A percentile compares a stretch with the other conserved stretches of the same genome.
phyloP scores from a whole-genome alignment of 1,140 invertebrate genomes.

The Drosophila simulans region DNA sequence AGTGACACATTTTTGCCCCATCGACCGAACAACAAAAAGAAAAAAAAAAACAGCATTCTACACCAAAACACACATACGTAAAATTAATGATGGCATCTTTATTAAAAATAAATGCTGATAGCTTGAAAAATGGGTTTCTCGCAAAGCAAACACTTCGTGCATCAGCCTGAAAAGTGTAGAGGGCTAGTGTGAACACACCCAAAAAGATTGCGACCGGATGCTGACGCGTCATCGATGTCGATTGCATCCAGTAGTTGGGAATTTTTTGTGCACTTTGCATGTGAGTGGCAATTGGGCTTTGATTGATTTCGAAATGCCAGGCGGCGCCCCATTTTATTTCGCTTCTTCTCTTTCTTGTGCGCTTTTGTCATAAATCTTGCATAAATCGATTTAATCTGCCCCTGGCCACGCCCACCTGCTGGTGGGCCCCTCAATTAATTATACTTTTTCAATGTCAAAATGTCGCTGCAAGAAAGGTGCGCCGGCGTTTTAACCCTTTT shows the following conservation, averaged over 20 bases:
- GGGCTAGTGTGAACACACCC: conserved; percentile 56
- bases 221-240: conserved; percentile 50
- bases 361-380: conserved; percentile 54
- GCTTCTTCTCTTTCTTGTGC: conserved; percentile 3
- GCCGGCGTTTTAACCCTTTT: conserved; percentile 13
- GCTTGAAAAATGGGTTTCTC: conserved; percentile 62
- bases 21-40: conserved; percentile 56
- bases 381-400: conserved; percentile 46
- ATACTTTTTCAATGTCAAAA: conserved; percentile 78
- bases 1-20: conserved; percentile 74
- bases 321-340: conserved; percentile 34
- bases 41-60: conserved; percentile 38
- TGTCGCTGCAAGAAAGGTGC: conserved; percentile 46
- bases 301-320: conserved; percentile 61
- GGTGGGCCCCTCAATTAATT: conserved; percentile 70
- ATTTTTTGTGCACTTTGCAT: conserved; percentile 42
- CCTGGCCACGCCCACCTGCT: conserved; percentile 57
- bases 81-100: conserved; percentile 73
- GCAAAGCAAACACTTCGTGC: conserved; percentile 61
- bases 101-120: conserved; percentile 81
- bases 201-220: conserved; percentile 60
- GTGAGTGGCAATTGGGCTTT: conserved; percentile 45
- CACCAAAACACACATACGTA: conserved; percentile 22
- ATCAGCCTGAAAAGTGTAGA: conserved; percentile 18
- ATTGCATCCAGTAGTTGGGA: conserved; percentile 48